A percentile compares a stretch with the other conserved stretches of the same genome.
Evolutionary conservation across 2,888 invertebrate genomes (phyloP).

Genomic region (Hemithea aestivaria): DNA sequence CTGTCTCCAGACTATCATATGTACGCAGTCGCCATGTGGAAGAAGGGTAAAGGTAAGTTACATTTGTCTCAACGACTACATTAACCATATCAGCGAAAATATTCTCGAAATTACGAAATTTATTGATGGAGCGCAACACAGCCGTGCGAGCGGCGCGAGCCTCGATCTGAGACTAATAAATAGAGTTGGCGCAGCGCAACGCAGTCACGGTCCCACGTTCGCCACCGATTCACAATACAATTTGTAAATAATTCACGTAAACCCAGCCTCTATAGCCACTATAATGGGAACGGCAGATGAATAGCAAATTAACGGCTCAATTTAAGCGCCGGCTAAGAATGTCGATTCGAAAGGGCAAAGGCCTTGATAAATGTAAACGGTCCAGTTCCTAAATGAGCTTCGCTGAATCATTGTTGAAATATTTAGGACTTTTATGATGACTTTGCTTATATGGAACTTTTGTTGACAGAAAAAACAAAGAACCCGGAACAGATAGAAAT

Average conservation of each 20-base stretch:
- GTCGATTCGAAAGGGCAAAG: slow-evolving; percentile 36
- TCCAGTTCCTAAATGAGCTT: slow-evolving; percentile 24
- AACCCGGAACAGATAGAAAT: slow-evolving; percentile 85
- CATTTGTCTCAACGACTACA: not conserved
- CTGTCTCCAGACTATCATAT: slow-evolving; percentile 76
- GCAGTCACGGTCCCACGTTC: slow-evolving; percentile 45
- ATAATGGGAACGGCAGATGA: slow-evolving; percentile 40
- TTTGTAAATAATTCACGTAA: slow-evolving; percentile 61
- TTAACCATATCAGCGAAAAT: no score
- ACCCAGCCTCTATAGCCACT: slow-evolving; percentile 27
- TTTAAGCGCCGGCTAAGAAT: slow-evolving; percentile 27
- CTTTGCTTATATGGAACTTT: slow-evolving; percentile 21
- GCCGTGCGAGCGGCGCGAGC: slow-evolving; percentile 41
- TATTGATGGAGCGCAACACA: slow-evolving; percentile 37
- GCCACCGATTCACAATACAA: slow-evolving; percentile 46
- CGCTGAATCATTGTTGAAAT: slow-evolving; percentile 14
- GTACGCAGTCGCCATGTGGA: slow-evolving; percentile 85
- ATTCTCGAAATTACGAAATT: slow-evolving; percentile 21
- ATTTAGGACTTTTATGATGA: slow-evolving; percentile 20
- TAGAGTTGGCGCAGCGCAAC: slow-evolving; percentile 44
- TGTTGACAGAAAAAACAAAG: slow-evolving; percentile 83
- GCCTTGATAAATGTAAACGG: slow-evolving; percentile 30
- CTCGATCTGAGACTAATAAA: slow-evolving; percentile 49
- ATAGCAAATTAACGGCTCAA: slow-evolving; percentile 38
- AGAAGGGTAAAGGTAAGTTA: slow-evolving; percentile 83